Percentiles rank a stretch among this genome's conserved stretches.
These are phyloP conservation scores for Drosophila nr. perissopoda DNA, from an alignment of 2,888 invertebrate species.

Conservation along the genomic window DNA sequence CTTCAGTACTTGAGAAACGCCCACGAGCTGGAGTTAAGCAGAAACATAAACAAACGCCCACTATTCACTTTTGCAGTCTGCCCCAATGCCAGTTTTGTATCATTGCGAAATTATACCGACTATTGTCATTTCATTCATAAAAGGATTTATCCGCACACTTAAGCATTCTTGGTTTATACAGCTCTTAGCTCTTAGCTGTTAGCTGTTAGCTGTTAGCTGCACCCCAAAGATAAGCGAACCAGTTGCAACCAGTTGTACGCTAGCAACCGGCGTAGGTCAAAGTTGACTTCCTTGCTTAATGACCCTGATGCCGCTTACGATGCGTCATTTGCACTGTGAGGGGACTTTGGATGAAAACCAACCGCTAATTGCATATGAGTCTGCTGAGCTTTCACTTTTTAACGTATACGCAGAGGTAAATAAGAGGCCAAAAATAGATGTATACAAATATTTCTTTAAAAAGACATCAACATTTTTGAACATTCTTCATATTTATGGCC, in stretches of 20 bases:
- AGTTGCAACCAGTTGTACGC: background rate
- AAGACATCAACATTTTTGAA: background rate
- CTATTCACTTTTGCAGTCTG: conserved; percentile 20
- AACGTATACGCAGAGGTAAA: background rate
- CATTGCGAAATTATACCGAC: conserved; percentile 25
- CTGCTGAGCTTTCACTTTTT: background rate
- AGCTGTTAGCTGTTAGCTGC: background rate
- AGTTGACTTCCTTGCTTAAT: background rate
- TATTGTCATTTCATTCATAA: conserved; percentile 56
- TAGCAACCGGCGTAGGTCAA: background rate
- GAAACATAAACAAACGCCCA: conserved; percentile 77
- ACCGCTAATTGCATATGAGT: background rate
- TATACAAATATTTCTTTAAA: background rate
- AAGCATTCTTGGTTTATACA: background rate
- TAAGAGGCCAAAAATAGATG: background rate
- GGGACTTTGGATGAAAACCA: background rate
- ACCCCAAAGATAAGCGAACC: background rate
- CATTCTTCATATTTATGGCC: background rate
- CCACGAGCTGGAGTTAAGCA: conserved; percentile 7
- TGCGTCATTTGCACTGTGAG: background rate
- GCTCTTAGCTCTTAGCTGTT: background rate
- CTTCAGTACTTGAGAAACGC: background rate
- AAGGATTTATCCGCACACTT: conserved; percentile 19
- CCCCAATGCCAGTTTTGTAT: background rate
- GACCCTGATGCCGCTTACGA: background rate